Conservation (phyloP, 2,113 vertebrate species). For the Amphiprion percula region DNA sequence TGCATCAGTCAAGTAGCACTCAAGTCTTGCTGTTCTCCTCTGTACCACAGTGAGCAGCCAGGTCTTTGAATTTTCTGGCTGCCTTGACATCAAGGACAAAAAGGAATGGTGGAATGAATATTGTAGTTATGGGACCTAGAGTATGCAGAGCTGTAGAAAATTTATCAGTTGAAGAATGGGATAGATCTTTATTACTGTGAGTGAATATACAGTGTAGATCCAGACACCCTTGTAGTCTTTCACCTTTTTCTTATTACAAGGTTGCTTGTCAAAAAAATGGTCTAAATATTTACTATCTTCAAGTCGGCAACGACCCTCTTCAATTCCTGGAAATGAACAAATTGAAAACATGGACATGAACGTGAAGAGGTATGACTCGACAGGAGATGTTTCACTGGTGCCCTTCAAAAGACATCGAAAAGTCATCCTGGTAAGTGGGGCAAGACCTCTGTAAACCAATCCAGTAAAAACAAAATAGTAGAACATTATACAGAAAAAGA, state of each 20-base stretch:
- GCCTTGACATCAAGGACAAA: constrained; percentile 38
- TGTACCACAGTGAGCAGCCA: constrained; percentile 70
- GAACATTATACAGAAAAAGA: neutral
- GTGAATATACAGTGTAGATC: neutral
- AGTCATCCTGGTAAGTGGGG: constrained; percentile 94
- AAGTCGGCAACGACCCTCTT: constrained; percentile 95
- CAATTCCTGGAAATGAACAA: constrained; percentile 96
- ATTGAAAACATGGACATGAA: constrained; percentile 99
- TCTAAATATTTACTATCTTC: constrained; percentile 25
- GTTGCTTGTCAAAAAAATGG: constrained; percentile 3
- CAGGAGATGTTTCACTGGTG: constrained; percentile 99
- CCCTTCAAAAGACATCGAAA: constrained; percentile 97
- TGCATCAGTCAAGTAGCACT: constrained; percentile 86
- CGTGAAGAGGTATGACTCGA: constrained; percentile 98
- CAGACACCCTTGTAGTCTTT: constrained; percentile 5
- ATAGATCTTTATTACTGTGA: neutral
- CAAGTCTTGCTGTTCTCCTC: constrained; percentile 42
- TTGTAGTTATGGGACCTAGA: constrained; percentile 14
- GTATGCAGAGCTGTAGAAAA: constrained; percentile 12
- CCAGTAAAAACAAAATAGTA: constrained; percentile 11
- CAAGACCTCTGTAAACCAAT: neutral
- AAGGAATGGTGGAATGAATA: constrained; percentile 25
- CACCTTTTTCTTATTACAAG: neutral
- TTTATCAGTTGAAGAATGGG: constrained; percentile 3
- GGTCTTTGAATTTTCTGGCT: constrained; percentile 49